phyloP scores from a whole-genome alignment of 2,888 invertebrate genomes.

The Athalia cordata region DNA sequence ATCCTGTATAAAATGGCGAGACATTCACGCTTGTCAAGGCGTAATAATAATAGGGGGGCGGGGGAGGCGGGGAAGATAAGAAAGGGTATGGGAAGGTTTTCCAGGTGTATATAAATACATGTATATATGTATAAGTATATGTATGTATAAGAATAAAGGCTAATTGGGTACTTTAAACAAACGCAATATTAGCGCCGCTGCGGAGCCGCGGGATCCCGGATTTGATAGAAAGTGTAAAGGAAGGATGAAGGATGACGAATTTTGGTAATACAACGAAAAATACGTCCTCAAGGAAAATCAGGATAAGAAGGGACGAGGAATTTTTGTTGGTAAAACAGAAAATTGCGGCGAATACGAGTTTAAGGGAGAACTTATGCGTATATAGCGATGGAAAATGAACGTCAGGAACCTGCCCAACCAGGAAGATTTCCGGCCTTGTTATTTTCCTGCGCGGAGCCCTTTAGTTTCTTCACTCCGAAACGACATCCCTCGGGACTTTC shows the following conservation, averaged over 20 bases:
- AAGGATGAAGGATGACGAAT: neutral
- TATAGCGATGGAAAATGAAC: conserved; percentile 33
- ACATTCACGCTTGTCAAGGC: conserved; percentile 39
- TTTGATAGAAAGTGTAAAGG: neutral
- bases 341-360: no score
- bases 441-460: conserved; percentile 16
- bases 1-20: conserved; percentile 2
- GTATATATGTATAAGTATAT: no score
- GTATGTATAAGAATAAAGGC: neutral
- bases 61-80: conserved; percentile 1
- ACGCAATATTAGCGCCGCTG: conserved; percentile 17
- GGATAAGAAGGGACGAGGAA: neutral
- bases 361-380: no score
- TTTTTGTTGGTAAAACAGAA: no score
- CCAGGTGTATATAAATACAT: no score
- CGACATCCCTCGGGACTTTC: conserved; percentile 16
- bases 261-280: neutral
- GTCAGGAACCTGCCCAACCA: conserved; percentile 26
- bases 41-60: conserved; percentile 34
- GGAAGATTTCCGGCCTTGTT: conserved; percentile 32
- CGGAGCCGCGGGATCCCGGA: neutral
- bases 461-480: no score
- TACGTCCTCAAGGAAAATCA: neutral
- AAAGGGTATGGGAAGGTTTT: conserved; percentile 5
- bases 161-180: conserved; percentile 34